Percentiles rank a stretch among this genome's conserved stretches.
Conservation (phyloP, 2,797 vertebrate species). For the Propithecus deckenii region DNA sequence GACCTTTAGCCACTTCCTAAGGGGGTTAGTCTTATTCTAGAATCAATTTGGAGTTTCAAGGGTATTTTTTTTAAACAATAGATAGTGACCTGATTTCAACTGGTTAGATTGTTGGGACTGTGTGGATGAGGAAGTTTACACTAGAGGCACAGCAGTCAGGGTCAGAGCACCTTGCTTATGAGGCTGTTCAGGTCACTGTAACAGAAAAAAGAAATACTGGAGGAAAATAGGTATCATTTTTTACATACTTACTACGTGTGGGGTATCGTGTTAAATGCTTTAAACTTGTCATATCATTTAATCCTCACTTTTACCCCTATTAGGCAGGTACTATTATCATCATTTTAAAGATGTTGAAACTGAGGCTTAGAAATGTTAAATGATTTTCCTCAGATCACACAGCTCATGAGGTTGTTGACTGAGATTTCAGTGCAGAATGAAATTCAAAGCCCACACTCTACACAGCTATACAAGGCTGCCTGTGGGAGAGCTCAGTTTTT, state of each 20-base stretch:
- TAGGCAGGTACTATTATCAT: neutral
- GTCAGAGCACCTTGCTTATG: neutral
- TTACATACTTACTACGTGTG: neutral
- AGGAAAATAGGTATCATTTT: neutral
- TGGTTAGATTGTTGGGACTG: neutral
- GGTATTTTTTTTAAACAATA: neutral
- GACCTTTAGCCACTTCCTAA: neutral
- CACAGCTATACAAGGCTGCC: neutral
- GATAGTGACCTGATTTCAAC: neutral
- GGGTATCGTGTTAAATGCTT: neutral
- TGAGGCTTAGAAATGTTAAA: neutral
- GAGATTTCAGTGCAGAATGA: neutral
- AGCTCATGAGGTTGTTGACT: neutral
- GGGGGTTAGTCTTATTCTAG: neutral
- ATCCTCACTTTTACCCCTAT: neutral
- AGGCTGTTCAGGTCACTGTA: neutral
- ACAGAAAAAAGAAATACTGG: neutral
- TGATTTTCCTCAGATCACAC: neutral
- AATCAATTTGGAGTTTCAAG: neutral
- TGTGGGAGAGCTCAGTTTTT: neutral
- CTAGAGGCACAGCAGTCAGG: neutral
- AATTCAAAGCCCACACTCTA: neutral
- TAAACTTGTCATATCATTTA: neutral
- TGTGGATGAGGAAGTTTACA: neutral
- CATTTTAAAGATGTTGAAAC: neutral